A percentile compares a stretch with the other conserved stretches of the same genome.
phyloP scores from a whole-genome alignment of 2,888 invertebrate species.

The Caenorhabditis drosophilae region DNA sequence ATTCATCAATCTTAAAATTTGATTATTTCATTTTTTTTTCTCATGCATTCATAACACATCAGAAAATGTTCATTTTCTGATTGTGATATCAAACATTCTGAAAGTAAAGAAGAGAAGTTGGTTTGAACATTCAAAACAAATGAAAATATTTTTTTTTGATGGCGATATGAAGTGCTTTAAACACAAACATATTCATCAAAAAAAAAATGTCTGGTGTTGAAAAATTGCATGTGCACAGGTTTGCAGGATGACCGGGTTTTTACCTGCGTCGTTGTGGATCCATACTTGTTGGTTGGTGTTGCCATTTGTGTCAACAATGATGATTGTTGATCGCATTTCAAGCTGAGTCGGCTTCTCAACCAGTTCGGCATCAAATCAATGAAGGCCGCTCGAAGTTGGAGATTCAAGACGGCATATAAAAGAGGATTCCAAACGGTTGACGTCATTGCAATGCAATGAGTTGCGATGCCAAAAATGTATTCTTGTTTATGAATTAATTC shows the following conservation, averaged over 20 bases:
- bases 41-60: not conserved
- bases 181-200: too few species aligned
- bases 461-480: constrained; percentile 64
- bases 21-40: not conserved
- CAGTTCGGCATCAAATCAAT: constrained; percentile 63
- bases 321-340: constrained; percentile 23
- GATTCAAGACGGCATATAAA: constrained; percentile 64
- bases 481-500: constrained; percentile 58
- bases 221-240: too few species aligned
- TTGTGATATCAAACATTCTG: not conserved
- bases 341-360: constrained; percentile 32
- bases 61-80: not conserved
- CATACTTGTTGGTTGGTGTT: constrained; percentile 36
- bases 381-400: constrained; percentile 66
- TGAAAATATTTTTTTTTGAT: not conserved
- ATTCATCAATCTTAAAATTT: not conserved
- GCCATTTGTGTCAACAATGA: constrained; percentile 33
- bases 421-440: constrained; percentile 68
- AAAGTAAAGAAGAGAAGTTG: not conserved
- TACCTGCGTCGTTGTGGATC: constrained; percentile 41
- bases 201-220: too few species aligned
- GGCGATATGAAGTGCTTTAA: too few species aligned
- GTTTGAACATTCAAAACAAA: not conserved
- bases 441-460: constrained; percentile 68
- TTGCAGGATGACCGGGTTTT: too few species aligned